Conservation (phyloP, 2,797 vertebrate species). For the Hybognathus amarus region DNA sequence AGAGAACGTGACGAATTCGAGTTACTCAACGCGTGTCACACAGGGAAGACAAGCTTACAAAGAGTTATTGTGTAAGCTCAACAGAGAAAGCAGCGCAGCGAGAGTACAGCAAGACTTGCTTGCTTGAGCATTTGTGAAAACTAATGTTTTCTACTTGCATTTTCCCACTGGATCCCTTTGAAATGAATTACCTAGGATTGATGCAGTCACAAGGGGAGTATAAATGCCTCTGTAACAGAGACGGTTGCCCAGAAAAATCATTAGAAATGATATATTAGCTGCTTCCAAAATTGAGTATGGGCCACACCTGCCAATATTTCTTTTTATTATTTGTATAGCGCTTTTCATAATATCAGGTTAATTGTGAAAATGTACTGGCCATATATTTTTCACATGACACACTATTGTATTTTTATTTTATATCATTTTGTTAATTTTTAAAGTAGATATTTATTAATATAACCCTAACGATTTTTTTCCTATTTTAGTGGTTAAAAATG, state of each 20-base stretch:
- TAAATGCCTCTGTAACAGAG: not conserved
- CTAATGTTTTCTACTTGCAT: not conserved
- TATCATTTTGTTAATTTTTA: not conserved
- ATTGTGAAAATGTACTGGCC: not conserved
- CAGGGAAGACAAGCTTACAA: constrained; percentile 51
- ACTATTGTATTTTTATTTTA: not conserved
- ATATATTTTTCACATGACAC: not conserved
- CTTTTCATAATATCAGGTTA: not conserved
- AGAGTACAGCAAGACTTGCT: constrained; percentile 8
- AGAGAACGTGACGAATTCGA: constrained; percentile 68
- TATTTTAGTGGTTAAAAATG: not conserved
- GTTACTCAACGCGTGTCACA: constrained; percentile 2
- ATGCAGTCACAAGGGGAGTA: too few relatives aligned
- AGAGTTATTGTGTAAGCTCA: constrained; percentile 34
- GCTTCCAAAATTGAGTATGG: not conserved
- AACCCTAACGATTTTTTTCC: too few relatives aligned
- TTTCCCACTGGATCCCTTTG: not conserved
- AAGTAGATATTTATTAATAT: not conserved
- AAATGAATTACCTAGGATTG: not conserved
- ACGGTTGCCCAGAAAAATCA: not conserved
- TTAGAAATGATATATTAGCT: not conserved
- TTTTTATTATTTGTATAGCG: too few relatives aligned
- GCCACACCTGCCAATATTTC: not conserved
- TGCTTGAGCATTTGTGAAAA: not conserved
- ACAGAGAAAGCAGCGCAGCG: not conserved